Conservation (phyloP, 2,797 vertebrate species). For the Schizothorax lantsangensis region DNA sequence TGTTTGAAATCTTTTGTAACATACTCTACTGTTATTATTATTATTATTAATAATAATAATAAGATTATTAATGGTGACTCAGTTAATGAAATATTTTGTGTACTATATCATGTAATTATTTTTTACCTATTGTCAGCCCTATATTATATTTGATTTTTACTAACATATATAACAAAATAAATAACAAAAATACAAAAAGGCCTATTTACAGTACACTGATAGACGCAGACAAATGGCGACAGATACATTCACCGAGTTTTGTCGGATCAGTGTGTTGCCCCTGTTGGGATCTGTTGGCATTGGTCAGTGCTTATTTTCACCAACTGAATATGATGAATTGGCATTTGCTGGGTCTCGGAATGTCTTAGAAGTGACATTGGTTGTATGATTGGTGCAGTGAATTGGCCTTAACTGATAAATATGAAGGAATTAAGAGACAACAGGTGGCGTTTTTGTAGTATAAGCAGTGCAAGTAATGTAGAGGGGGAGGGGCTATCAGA, state of each 20-base stretch:
- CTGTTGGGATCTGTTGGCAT: background rate
- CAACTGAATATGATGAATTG: background rate
- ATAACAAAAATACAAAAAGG: background rate
- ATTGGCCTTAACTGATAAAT: too few relatives aligned
- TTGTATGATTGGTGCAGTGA: too few relatives aligned
- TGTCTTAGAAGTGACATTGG: background rate
- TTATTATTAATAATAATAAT: background rate
- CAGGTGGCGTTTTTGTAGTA: background rate
- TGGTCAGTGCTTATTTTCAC: background rate
- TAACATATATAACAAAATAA: background rate
- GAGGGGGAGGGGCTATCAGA: too few relatives aligned
- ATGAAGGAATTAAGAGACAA: background rate
- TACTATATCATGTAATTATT: background rate
- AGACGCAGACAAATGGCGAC: background rate
- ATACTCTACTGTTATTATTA: too few relatives aligned
- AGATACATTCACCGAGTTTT: background rate
- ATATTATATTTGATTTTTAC: too few relatives aligned
- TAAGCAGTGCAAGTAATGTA: background rate
- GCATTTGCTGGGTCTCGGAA: background rate
- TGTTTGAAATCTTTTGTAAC: too few relatives aligned
- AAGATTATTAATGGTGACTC: background rate
- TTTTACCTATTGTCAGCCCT: too few relatives aligned
- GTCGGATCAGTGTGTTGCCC: background rate
- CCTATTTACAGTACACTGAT: background rate
- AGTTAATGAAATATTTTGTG: background rate